Conservation (phyloP, 2,888 invertebrate species). For the Lasioglossum zephyrum region DNA sequence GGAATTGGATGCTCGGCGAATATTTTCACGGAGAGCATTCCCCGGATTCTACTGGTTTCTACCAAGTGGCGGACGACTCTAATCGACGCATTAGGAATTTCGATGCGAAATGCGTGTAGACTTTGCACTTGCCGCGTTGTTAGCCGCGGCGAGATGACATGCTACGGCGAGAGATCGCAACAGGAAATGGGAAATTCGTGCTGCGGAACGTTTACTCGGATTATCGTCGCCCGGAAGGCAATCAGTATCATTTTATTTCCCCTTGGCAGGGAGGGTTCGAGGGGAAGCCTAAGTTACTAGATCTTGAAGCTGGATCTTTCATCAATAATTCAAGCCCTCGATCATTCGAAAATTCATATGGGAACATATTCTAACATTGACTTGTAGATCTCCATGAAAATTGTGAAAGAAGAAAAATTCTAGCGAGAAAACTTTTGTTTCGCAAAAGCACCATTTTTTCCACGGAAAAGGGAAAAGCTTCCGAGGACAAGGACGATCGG, state of each 20-base stretch:
- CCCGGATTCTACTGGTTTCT: neutral
- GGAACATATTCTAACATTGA: neutral
- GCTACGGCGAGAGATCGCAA: neutral
- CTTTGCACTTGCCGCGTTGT: slow-evolving; percentile 1
- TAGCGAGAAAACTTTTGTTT: neutral
- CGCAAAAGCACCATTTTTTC: neutral
- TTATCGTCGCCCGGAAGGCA: neutral
- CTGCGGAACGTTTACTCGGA: neutral
- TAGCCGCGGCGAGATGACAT: neutral
- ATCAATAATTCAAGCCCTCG: neutral
- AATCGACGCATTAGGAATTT: slow-evolving; percentile 10
- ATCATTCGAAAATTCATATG: neutral
- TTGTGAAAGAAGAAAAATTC: neutral
- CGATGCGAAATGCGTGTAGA: slow-evolving; percentile 10
- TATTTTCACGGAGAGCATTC: neutral
- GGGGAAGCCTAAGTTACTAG: neutral
- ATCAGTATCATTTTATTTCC: neutral
- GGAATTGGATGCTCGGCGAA: neutral
- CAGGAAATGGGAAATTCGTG: neutral
- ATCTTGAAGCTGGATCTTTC: neutral
- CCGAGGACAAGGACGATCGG: neutral
- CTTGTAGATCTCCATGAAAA: too few species aligned
- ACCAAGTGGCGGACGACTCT: neutral
- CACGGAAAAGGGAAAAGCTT: neutral
- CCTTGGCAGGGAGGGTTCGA: neutral